Percentiles rank a stretch among this genome's conserved stretches.
Conservation (phyloP, 1,140 invertebrate species). For the Alviniconcha marisindica region DNA sequence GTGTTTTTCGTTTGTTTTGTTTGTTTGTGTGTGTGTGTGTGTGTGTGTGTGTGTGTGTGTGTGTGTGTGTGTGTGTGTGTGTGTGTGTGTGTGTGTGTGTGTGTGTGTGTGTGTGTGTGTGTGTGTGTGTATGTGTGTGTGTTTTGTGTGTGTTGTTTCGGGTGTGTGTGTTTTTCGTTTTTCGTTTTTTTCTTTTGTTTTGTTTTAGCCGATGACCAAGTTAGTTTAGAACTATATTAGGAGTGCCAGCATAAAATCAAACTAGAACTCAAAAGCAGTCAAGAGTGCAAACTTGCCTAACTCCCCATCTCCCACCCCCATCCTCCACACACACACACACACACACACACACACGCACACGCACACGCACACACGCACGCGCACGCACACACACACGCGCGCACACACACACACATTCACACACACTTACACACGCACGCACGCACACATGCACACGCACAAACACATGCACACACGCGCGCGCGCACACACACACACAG, state of each 20-base stretch:
- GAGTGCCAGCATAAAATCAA: no score
- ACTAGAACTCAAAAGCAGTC: no score
- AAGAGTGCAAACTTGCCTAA: no score
- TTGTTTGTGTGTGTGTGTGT: not conserved
- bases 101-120: no score
- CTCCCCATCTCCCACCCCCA: not conserved
- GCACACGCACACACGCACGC: not conserved
- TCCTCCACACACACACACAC: not conserved
- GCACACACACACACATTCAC: not conserved
- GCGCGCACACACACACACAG: not conserved
- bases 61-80: no score
- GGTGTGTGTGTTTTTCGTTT: no score
- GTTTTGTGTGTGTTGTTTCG: no score
- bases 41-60: not conserved
- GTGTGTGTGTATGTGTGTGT: no score
- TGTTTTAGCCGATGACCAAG: no score
- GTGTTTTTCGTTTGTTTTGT: not conserved
- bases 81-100: no score
- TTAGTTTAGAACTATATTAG: no score
- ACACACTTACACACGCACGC: slow-evolving; percentile 1
- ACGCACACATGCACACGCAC: slow-evolving; percentile 4
- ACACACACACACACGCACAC: slow-evolving; percentile 10
- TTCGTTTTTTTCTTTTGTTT: no score
- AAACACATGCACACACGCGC: not conserved
- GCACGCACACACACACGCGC: not conserved